Conservation (phyloP, 2,113 vertebrate genomes). For the Nansenia antarctica region DNA sequence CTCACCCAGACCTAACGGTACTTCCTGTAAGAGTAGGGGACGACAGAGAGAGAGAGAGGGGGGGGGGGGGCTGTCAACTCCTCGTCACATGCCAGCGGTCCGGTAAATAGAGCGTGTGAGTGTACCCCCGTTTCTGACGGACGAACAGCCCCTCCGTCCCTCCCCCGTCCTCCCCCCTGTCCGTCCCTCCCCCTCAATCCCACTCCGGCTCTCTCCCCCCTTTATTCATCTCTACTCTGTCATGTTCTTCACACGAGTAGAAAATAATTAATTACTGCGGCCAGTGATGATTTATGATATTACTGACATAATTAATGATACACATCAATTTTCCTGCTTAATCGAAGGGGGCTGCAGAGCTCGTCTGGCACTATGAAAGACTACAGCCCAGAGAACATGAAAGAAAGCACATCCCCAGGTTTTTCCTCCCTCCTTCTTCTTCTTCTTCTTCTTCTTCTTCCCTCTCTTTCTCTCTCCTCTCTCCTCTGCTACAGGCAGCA, state of each 20-base stretch:
- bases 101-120: constrained; percentile 78
- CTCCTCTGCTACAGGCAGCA: constrained; percentile 27
- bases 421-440: constrained; percentile 24
- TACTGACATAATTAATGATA: constrained; percentile 97
- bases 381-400: constrained; percentile 59
- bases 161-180: constrained; percentile 19
- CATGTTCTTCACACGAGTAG: constrained; percentile 87
- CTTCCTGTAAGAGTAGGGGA: constrained; percentile 50
- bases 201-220: constrained; percentile 65
- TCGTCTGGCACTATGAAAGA: constrained; percentile 70
- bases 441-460: constrained; percentile 10
- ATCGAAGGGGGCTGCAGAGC: constrained; percentile 83
- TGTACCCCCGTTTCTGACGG: constrained; percentile 63
- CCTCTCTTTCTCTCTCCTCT: constrained; percentile 25
- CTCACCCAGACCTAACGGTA: constrained; percentile 72
- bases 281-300: constrained; percentile 96
- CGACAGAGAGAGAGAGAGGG: constrained; percentile 29
- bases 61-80: constrained; percentile 66
- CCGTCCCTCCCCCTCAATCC: constrained; percentile 56
- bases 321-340: constrained; percentile 93
- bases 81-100: constrained; percentile 75
- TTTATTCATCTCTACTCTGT: constrained; percentile 88
- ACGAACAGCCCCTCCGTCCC: constrained; percentile 59
- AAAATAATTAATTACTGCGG: constrained; percentile 95
- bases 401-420: constrained; percentile 52